phyloP scores from a whole-genome alignment of 2,888 invertebrate species.

The Ptychoptera albimana region DNA sequence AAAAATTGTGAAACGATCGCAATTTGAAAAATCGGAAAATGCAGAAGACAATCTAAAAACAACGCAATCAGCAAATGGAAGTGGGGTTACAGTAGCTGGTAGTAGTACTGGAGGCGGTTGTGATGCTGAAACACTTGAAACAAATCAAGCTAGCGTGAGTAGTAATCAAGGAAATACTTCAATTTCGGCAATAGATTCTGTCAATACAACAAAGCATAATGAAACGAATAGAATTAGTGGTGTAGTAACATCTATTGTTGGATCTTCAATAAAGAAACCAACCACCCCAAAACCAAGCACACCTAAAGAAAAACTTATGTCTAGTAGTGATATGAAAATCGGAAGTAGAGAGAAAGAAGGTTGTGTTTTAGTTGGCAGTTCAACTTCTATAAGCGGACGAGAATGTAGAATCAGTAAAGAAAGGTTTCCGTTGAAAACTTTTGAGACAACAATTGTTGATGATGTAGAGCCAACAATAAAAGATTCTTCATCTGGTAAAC shows the following conservation, averaged over 20 bases:
- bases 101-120: not conserved
- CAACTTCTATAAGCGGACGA: not conserved
- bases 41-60: constrained; percentile 34
- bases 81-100: not conserved
- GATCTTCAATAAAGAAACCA: constrained; percentile 31
- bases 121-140: constrained; percentile 14
- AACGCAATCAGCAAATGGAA: constrained; percentile 1
- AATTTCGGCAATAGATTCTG: not conserved
- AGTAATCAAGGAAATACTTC: not conserved
- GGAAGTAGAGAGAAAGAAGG: not conserved
- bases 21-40: constrained; percentile 55
- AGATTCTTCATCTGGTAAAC: not conserved
- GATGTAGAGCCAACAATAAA: not conserved
- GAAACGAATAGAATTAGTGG: constrained; percentile 3
- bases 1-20: constrained; percentile 43
- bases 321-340: not conserved
- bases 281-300: constrained; percentile 40
- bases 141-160: constrained; percentile 17
- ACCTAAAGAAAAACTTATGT: constrained; percentile 34
- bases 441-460: no score
- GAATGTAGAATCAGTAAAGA: not conserved
- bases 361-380: not conserved
- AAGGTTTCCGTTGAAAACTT: no score
- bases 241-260: constrained; percentile 1
- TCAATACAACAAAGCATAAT: not conserved